These are phyloP conservation scores for Alaudala cheleensis DNA, from an alignment of 2,113 vertebrate genomes.

Conservation along the genomic window DNA sequence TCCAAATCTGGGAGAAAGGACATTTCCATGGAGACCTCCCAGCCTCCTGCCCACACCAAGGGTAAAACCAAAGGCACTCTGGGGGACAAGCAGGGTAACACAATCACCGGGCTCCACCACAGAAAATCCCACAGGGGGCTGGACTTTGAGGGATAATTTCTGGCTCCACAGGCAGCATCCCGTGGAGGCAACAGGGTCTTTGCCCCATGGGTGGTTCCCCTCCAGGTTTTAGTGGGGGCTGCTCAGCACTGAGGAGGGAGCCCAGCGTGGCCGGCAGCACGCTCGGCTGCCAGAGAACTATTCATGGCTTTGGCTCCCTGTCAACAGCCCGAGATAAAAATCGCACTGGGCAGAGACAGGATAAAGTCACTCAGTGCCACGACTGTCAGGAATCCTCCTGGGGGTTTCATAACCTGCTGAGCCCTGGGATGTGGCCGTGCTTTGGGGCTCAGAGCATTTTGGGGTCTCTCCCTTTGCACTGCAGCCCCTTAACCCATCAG, in stretches of 20 bases:
- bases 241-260: background rate
- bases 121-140: accelerated
- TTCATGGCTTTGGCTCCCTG: slow-evolving; percentile 8
- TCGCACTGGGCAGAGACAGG: background rate
- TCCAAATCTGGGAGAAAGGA: background rate
- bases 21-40: background rate
- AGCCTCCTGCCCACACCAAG: background rate
- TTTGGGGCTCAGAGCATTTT: accelerated
- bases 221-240: background rate
- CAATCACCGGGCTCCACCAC: background rate
- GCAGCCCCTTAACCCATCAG: background rate
- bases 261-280: background rate
- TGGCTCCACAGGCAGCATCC: background rate
- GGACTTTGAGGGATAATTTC: background rate
- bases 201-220: accelerated
- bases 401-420: background rate
- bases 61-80: background rate
- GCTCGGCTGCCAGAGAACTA: slow-evolving; percentile 8
- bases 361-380: background rate
- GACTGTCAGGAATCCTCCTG: background rate
- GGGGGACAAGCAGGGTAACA: background rate
- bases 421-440: accelerated
- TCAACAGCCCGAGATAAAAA: slow-evolving; percentile 14
- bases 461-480: background rate
- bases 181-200: accelerated